Conservation (phyloP, 1,140 invertebrate genomes). For the Cydia pomonella region DNA sequence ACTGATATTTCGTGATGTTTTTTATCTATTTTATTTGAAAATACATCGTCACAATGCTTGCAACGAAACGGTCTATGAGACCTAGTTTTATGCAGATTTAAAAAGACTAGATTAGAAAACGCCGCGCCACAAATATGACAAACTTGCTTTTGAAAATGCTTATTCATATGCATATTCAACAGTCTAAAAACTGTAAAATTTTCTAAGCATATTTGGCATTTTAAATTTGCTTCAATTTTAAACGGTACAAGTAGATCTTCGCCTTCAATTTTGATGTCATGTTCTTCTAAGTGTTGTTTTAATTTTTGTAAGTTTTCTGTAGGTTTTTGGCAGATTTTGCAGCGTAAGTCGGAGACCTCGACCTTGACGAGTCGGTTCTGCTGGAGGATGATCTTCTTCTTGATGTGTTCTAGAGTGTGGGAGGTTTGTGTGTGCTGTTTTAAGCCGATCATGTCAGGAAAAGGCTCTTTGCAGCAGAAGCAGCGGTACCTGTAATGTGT, state of each 20-base stretch:
- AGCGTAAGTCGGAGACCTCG: conserved; percentile 57
- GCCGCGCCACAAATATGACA: conserved; percentile 67
- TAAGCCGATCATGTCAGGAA: conserved; percentile 53
- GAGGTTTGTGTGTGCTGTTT: conserved; percentile 47
- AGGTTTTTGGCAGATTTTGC: conserved; percentile 52
- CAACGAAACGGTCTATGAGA: conserved; percentile 55
- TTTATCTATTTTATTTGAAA: conserved; percentile 53
- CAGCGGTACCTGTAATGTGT: conserved; percentile 51
- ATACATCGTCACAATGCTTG: conserved; percentile 50
- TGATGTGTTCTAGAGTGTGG: conserved; percentile 56
- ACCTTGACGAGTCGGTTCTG: conserved; percentile 67
- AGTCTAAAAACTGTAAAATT: conserved; percentile 54
- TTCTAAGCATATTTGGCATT: conserved; percentile 65
- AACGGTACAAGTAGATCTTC: conserved; percentile 64
- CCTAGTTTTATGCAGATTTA: conserved; percentile 65
- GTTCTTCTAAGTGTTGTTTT: conserved; percentile 51
- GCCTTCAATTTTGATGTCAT: conserved; percentile 48
- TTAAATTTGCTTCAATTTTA: conserved; percentile 53
- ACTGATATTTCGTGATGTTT: conserved; percentile 52
- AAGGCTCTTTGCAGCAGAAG: conserved; percentile 66
- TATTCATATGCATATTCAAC: conserved; percentile 70
- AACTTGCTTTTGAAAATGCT: conserved; percentile 66
- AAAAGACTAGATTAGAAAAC: conserved; percentile 61
- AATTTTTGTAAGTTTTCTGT: conserved; percentile 47
- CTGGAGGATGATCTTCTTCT: conserved; percentile 63